phyloP scores from a whole-genome alignment of 2,888 invertebrate species.

The Microplitis manilae region DNA sequence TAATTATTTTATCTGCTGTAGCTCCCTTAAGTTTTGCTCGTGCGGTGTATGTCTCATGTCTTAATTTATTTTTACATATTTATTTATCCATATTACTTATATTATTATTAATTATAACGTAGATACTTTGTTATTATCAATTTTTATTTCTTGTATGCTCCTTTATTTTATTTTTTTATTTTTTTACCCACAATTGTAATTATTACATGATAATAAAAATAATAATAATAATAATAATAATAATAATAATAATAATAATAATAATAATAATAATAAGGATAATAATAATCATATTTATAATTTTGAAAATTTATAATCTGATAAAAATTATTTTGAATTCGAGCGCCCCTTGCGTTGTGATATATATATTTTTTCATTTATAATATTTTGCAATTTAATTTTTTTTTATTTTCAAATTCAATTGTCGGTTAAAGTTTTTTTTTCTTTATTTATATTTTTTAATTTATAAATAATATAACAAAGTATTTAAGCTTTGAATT shows the following conservation, averaged over 20 bases:
- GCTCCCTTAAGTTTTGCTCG: constrained; percentile 68
- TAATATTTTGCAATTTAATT: constrained; percentile 1
- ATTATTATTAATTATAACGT: constrained; percentile 50
- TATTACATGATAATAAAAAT: constrained; percentile 13
- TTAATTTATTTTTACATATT: constrained; percentile 60
- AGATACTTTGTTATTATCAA: constrained; percentile 49
- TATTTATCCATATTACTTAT: constrained; percentile 54
- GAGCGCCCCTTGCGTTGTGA: constrained; percentile 7
- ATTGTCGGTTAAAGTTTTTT: constrained; percentile 15
- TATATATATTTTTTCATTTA: neutral
- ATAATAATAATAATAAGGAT: constrained; percentile 17
- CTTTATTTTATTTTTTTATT: constrained; percentile 31
- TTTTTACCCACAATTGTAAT: constrained; percentile 6
- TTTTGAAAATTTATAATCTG: constrained; percentile 44
- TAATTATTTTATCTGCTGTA: constrained; percentile 60
- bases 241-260: constrained; percentile 5
- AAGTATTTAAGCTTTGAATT: constrained; percentile 55
- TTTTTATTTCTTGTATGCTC: constrained; percentile 48
- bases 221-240: too few relatives aligned
- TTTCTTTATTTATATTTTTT: constrained; percentile 18
- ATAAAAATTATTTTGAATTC: constrained; percentile 15
- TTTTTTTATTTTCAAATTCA: neutral
- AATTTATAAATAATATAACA: neutral
- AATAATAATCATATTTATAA: constrained; percentile 37
- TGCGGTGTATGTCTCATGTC: constrained; percentile 72